Evolutionary conservation across 2,888 invertebrate genomes (phyloP), one percentile per base, ranked within the genome.

Genomic region (Drosophila bunnanda): DNA sequence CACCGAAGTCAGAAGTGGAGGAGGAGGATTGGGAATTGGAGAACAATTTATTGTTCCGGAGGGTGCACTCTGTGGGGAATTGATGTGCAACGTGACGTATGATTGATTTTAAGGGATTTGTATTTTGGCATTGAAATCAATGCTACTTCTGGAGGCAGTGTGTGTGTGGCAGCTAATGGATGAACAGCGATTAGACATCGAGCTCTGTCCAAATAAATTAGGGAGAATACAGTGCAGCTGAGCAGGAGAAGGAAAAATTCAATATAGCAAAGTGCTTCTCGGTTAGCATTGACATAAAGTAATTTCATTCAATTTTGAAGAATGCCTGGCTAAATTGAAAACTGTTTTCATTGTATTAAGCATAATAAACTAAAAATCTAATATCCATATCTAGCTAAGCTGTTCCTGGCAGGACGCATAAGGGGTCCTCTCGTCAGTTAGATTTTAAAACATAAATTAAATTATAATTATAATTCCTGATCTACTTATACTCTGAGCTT

Each of bases 31-130:
- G 30, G 39, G 10, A 30, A 38, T 32, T n/a, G 32, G 28, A 34
- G 25, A 41, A 55, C n/a, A 69, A 78, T 78, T 71, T 76, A 82
- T 77, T 61, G 68, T 60, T 41, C 30, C 43, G 55, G 8, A 39
- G 34, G 34, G 58, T 50, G 64, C 59, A 59, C 39, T 68, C 58
- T 41, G 61, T 46, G 20, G 20, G 38, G 28, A 57, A 84, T 80
- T 78, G 71, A 76, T 82, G 83, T 78, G 79, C 87, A 77, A 80
- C 79, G 64, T 88, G 87, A 83, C 81, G 89, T 83, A 80, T 84
- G 79, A 88, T 80, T 79, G 83, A 80, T 79, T 80, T 76, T 70
- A 13, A 12, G 32, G 38, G 52, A 70, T 79, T 73, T 67, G 52
- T 74, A 59, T 72, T 70, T 55, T 44, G 36, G 44, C 38, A 74